Evolutionary conservation across 2,113 vertebrate genomes (phyloP).

Genomic region (Tenebrosternarchus preto): DNA sequence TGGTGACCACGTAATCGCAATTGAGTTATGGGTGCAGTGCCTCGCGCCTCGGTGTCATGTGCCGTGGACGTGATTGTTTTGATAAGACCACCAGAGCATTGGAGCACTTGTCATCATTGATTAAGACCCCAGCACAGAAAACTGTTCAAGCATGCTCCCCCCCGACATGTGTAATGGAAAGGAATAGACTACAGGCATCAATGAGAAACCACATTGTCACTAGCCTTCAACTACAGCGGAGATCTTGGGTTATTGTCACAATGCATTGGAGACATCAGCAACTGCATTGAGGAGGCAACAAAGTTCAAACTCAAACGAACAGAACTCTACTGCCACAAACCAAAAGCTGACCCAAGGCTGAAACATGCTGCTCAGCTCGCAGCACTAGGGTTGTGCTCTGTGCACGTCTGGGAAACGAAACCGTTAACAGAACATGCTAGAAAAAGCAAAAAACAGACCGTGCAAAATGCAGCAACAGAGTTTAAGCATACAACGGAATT

Average conservation of each 20-base stretch:
- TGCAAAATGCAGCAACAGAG: constrained; percentile 75
- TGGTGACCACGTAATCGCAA: constrained; percentile 49
- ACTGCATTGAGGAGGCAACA: constrained; percentile 77
- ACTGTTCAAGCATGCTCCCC: constrained; percentile 59
- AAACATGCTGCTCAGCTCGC: constrained; percentile 50
- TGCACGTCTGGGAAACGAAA: constrained; percentile 63
- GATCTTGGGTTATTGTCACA: constrained; percentile 71
- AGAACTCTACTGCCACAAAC: constrained; percentile 71
- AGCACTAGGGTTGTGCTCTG: constrained; percentile 59
- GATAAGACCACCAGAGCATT: constrained; percentile 61
- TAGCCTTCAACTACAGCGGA: constrained; percentile 72
- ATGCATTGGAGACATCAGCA: constrained; percentile 77
- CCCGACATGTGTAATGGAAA: constrained; percentile 57
- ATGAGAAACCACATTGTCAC: constrained; percentile 82
- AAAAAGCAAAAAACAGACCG: constrained; percentile 70
- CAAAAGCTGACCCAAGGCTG: constrained; percentile 62
- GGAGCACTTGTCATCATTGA: constrained; percentile 64
- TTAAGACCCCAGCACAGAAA: constrained; percentile 59
- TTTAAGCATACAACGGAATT: constrained; percentile 23
- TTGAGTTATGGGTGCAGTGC: constrained; percentile 48
- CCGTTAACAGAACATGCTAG: constrained; percentile 75
- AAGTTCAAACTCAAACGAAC: constrained; percentile 70
- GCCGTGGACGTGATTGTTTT: constrained; percentile 43
- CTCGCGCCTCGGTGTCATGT: constrained; percentile 52
- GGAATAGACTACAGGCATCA: constrained; percentile 73